A percentile compares a stretch with the other conserved stretches of the same genome.
These are phyloP conservation scores for Cinara cedri DNA, from an alignment of 2,888 invertebrate genomes.

Conservation along the genomic window DNA sequence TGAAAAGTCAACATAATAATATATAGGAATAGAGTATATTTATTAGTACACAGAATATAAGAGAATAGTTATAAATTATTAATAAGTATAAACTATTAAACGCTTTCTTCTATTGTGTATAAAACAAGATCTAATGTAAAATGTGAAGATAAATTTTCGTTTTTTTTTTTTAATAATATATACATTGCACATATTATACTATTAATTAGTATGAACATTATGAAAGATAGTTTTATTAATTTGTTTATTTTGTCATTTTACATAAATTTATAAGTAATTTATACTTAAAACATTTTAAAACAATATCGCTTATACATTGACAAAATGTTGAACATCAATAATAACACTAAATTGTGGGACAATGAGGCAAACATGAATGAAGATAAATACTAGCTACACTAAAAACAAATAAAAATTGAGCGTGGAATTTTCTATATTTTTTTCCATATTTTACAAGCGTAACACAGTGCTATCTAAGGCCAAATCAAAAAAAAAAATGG, in stretches of 20 bases:
- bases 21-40: too few species aligned
- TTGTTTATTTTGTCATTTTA: background rate
- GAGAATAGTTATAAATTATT: too few species aligned
- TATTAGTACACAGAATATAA: background rate
- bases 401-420: conserved; percentile 34
- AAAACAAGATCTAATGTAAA: too few species aligned
- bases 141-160: too few species aligned
- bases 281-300: background rate
- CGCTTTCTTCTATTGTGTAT: too few species aligned
- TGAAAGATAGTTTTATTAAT: background rate
- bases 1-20: too few species aligned
- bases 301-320: background rate
- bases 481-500: conserved; percentile 50
- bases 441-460: conserved; percentile 30
- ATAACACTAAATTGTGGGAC: background rate
- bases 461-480: conserved; percentile 40
- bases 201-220: too few species aligned
- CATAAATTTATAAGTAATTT: background rate
- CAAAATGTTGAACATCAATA: background rate
- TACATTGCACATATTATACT: background rate
- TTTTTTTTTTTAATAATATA: background rate
- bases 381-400: conserved; percentile 31
- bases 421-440: conserved; percentile 24
- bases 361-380: conserved; percentile 31
- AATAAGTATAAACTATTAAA: too few species aligned